Evolutionary conservation across 2,797 vertebrate genomes (phyloP).

Genomic region (Ctenosaura bakeri): DNA sequence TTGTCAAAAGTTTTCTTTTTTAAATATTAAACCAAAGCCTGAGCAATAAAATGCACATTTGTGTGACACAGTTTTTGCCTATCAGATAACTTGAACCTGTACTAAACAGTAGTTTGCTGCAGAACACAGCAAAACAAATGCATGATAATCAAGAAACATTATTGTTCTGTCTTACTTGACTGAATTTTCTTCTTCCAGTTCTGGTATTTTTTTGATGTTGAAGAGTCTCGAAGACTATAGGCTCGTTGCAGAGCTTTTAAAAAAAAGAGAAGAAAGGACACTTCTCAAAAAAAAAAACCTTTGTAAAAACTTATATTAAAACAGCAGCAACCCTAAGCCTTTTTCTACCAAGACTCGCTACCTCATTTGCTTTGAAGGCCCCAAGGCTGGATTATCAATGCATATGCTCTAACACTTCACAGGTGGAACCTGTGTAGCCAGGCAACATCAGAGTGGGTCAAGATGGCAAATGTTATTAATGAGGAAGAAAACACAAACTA

Average conservation of each 20-base stretch:
- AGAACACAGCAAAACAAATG: neutral
- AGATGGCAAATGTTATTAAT: no score
- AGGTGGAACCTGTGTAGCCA: no score
- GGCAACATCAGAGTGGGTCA: no score
- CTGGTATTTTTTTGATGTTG: slow-evolving; percentile 70
- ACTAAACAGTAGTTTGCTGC: neutral
- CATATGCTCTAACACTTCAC: no score
- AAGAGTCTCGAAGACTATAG: slow-evolving; percentile 70
- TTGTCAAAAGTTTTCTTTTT: neutral
- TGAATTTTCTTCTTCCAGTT: slow-evolving; percentile 81
- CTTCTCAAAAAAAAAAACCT: neutral
- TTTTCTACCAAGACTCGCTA: neutral
- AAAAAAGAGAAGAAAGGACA: neutral
- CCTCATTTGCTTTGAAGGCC: no score
- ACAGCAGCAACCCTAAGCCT: neutral
- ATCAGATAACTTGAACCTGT: neutral
- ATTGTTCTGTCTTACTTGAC: slow-evolving; percentile 74
- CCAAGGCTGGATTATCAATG: no score
- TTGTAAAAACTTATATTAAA: neutral
- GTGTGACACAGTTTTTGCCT: neutral
- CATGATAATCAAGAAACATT: neutral
- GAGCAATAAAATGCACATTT: neutral
- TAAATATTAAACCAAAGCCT: neutral
- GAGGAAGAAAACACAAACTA: no score
- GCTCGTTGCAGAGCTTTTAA: slow-evolving; percentile 74